These are phyloP conservation scores for Brenthis ino DNA, from an alignment of 2,888 invertebrate genomes.

Conservation along the genomic window DNA sequence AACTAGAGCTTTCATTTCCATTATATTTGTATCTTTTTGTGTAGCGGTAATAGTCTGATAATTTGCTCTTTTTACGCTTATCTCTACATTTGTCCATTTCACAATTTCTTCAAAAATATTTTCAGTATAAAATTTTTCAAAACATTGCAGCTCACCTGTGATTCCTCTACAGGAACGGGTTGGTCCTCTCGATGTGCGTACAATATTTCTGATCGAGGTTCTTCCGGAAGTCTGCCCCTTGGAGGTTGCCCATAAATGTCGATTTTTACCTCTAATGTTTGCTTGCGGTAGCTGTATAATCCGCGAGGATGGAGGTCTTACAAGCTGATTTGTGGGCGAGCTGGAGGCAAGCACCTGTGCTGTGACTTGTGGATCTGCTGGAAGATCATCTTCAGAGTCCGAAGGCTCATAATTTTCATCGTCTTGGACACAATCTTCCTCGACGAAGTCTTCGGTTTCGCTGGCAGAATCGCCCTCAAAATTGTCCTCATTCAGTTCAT, in stretches of 20 bases:
- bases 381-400: conserved; percentile 7
- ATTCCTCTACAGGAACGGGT: neutral
- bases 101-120: neutral
- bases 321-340: neutral
- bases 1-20: conserved; percentile 34
- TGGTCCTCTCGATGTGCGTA: neutral
- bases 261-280: conserved; percentile 14
- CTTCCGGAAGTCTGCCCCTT: conserved; percentile 9
- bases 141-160: neutral
- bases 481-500: neutral
- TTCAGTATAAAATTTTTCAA: neutral
- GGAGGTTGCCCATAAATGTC: conserved; percentile 16
- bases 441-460: conserved; percentile 11
- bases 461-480: conserved; percentile 9
- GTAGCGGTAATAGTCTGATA: neutral
- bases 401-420: conserved; percentile 20
- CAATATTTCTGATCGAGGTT: conserved; percentile 1
- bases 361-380: conserved; percentile 1
- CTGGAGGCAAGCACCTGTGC: neutral
- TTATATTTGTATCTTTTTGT: conserved; percentile 14
- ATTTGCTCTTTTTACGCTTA: neutral
- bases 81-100: neutral
- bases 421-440: conserved; percentile 16
- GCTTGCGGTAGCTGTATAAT: conserved; percentile 13
- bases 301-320: neutral